phyloP scores from a whole-genome alignment of 2,113 vertebrate species.

The Clarias gariepinus region DNA sequence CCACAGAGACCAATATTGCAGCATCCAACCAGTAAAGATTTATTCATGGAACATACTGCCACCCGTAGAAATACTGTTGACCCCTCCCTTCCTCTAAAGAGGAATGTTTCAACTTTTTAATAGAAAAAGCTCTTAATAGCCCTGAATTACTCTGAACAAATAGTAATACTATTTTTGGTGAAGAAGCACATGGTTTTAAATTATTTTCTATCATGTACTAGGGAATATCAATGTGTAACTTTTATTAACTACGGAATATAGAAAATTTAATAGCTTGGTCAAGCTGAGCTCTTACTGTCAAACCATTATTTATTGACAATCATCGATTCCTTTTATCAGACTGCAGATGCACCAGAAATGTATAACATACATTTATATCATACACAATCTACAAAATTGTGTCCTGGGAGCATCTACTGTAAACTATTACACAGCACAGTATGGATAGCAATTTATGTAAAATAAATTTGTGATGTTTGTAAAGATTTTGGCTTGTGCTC shows the following conservation, averaged over 20 bases:
- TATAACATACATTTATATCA: background rate
- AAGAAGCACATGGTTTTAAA: background rate
- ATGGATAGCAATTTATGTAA: background rate
- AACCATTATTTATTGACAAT: background rate
- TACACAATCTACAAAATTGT: background rate
- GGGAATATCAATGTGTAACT: background rate
- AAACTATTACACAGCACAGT: background rate
- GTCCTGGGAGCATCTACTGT: background rate
- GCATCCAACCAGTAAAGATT: background rate
- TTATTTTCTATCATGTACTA: background rate
- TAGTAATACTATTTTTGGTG: background rate
- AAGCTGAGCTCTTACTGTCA: background rate
- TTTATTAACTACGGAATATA: background rate
- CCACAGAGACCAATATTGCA: background rate
- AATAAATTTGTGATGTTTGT: slow-evolving; percentile 30
- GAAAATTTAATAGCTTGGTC: background rate
- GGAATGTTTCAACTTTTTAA: background rate
- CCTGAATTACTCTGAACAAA: background rate
- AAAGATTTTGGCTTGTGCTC: slow-evolving; percentile 14
- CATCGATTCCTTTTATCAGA: background rate
- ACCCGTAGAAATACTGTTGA: background rate
- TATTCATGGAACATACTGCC: background rate
- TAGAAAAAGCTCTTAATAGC: background rate
- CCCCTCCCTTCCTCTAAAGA: background rate
- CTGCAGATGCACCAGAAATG: background rate